These are phyloP conservation scores for Sthenelais limicola DNA, from an alignment of 2,888 invertebrate species.

Conservation along the genomic window DNA sequence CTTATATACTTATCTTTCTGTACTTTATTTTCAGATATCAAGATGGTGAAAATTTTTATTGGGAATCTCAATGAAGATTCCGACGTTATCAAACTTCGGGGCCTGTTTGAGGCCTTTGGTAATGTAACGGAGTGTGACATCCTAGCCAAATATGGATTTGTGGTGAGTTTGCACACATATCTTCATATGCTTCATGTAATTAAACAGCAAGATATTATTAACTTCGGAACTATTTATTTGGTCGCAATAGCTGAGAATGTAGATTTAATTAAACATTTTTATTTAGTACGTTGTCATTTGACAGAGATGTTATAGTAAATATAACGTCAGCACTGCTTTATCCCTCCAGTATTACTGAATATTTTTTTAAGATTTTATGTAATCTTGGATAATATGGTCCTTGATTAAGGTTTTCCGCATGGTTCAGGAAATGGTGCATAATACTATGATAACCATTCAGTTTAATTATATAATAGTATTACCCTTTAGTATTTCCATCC, in stretches of 20 bases:
- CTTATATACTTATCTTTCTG: neutral
- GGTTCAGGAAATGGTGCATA: no score
- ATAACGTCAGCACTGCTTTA: no score
- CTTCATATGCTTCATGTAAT: neutral
- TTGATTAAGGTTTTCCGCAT: no score
- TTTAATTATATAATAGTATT: no score
- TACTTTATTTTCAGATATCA: neutral
- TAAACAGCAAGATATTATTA: neutral
- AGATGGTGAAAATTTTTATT: constrained; percentile 34
- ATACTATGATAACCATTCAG: no score
- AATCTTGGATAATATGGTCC: no score
- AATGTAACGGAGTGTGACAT: constrained; percentile 15
- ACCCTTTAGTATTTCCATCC: no score
- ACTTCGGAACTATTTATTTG: neutral
- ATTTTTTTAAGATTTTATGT: no score
- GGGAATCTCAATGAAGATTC: constrained; percentile 20
- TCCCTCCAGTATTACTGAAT: no score
- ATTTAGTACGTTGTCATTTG: neutral
- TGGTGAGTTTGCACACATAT: constrained; percentile 13
- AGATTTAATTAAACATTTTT: neutral
- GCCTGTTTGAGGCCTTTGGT: constrained; percentile 24
- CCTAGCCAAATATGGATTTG: constrained; percentile 31
- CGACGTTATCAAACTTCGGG: neutral
- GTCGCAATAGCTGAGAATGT: neutral
- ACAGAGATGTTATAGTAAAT: no score